Percentiles rank a stretch among this genome's conserved stretches.
Conservation (phyloP, 2,888 invertebrate species). For the Platynereis dumerilii region DNA sequence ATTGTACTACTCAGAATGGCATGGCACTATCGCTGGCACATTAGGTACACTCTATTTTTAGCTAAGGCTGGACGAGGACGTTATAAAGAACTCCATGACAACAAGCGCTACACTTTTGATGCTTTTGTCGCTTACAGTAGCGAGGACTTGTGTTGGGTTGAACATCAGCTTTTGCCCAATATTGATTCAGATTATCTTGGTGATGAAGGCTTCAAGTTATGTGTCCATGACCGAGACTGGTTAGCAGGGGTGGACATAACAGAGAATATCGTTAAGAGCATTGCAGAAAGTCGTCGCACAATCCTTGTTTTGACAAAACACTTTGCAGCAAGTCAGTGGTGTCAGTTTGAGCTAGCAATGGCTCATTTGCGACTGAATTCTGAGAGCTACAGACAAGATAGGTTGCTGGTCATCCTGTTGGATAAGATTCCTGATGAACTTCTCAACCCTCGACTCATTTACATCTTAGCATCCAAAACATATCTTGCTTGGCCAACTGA, state of each 20-base stretch:
- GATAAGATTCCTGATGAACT: no score
- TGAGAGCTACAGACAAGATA: background rate
- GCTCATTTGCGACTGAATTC: background rate
- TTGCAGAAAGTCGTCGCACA: slow-evolving; percentile 72
- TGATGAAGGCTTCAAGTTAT: slow-evolving; percentile 69
- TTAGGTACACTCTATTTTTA: background rate
- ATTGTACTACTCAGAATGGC: background rate
- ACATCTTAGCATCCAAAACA: background rate
- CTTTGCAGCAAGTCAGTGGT: slow-evolving; percentile 76
- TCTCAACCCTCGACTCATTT: background rate
- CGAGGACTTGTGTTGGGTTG: slow-evolving; percentile 72
- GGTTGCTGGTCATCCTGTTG: background rate
- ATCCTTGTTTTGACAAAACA: slow-evolving; percentile 72
- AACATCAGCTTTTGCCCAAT: slow-evolving; percentile 71
- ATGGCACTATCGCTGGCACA: background rate
- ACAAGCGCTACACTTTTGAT: slow-evolving; percentile 67
- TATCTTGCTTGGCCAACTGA: background rate
- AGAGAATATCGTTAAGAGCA: slow-evolving; percentile 76
- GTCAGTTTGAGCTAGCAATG: slow-evolving; percentile 74
- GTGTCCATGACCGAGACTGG: slow-evolving; percentile 76
- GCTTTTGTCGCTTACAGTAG: slow-evolving; percentile 76
- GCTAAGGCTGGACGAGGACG: background rate
- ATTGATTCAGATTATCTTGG: slow-evolving; percentile 66
- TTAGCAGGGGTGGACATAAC: no score
- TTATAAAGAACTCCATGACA: background rate